A percentile compares a stretch with the other conserved stretches of the same genome.
phyloP scores from a whole-genome alignment of 2,888 invertebrate species.

The Oscheius sp. region DNA sequence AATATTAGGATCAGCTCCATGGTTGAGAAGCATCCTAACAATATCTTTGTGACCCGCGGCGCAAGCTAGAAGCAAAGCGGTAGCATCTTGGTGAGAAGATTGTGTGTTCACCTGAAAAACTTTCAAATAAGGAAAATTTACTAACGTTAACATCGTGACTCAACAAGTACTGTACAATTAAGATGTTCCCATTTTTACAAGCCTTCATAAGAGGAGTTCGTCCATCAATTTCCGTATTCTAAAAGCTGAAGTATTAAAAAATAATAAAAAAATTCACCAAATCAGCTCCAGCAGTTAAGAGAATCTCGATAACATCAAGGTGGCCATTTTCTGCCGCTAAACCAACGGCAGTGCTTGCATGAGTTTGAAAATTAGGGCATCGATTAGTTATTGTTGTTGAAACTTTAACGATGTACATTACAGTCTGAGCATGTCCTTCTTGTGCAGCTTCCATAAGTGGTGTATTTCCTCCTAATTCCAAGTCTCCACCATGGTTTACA shows the following conservation, averaged over 20 bases:
- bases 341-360: constrained; percentile 23
- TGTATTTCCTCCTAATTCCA: constrained; percentile 92
- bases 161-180: constrained; percentile 93
- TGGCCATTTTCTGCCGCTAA: constrained; percentile 99
- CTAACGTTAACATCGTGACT: constrained; percentile 81
- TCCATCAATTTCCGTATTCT: constrained; percentile 84
- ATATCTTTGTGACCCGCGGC: constrained; percentile 93
- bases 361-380: constrained; percentile 20
- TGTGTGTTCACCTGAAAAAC: constrained; percentile 11
- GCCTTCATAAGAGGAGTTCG: constrained; percentile 98
- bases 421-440: constrained; percentile 93
- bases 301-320: constrained; percentile 91
- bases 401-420: constrained; percentile 73
- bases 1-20: constrained; percentile 93
- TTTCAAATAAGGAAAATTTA: background rate
- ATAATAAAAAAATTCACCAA: constrained; percentile 75
- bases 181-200: constrained; percentile 91
- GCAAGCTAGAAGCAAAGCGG: constrained; percentile 90
- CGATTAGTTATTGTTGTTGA: background rate
- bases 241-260: constrained; percentile 39
- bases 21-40: constrained; percentile 87
- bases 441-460: constrained; percentile 98
- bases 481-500: constrained; percentile 91
- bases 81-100: constrained; percentile 82
- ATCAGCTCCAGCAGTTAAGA: constrained; percentile 88